Base-by-base conservation (phyloP, 1,140 invertebrate species). In the Pinna nobilis region DNA sequence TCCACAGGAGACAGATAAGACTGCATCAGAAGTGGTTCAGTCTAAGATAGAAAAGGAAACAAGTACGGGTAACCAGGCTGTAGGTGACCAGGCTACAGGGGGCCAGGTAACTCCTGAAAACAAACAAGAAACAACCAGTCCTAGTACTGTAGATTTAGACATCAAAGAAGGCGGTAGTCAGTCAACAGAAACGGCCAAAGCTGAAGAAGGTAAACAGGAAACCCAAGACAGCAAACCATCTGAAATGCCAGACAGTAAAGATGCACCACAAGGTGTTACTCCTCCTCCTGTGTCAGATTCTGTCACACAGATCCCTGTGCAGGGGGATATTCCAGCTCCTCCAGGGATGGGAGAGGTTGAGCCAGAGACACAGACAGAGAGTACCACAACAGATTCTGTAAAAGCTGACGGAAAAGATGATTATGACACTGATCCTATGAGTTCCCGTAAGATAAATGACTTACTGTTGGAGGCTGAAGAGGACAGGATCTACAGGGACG, bases 391-490 rank as follows among this genome's bases (percentile, higher is more conserved):
- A 53, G 39, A 59, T 5, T 37, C 50, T 49, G 35, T 49, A 23
- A 15, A 50, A 65, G 28, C 39, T 5, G 20, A 32, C 23, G 63
- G 53, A 23, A 65, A 67, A 4, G 41, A 64, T 25, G 51, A 66
- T 25, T 32, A 47, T n/a, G 70, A 74, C n/a, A n/a, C n/a, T n/a
- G 30, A 5, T n/a, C 13, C 4, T 35, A 33, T 33, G 30, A 33
- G 15, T 9, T 59, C 69, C 9, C 51, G 78, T 6, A 80, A 77
- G 39, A 82, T 82, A 18, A 78, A n/a, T 41, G 78, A 78, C 70
- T 74, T 68, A 23, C 47, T 74, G 32, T 25, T 82, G 25, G 74
- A 72, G n/a, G 78, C 81, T 25, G 70, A 81, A 60, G 74, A 81
- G 25, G 71, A 75, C 37, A 35, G 72, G 25, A 60, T 65, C 20